These are phyloP conservation scores for Neopelma chrysocephalum DNA, from an alignment of 2,797 vertebrate species.

Conservation along the genomic window DNA sequence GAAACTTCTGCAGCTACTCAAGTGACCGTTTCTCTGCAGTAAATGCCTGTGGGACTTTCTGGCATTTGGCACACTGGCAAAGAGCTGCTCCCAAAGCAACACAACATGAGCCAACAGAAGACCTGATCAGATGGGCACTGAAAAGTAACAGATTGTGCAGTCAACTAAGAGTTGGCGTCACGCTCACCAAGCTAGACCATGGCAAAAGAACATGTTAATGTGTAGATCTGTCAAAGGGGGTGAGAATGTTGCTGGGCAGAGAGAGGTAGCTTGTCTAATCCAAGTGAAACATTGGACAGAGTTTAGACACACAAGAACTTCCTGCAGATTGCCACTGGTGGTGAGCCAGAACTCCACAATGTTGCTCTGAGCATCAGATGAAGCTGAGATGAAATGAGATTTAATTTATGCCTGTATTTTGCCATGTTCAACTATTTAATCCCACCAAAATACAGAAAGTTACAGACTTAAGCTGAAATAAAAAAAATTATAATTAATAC, in stretches of 20 bases:
- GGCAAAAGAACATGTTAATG: background rate
- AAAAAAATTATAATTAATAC: background rate
- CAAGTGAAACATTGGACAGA: background rate
- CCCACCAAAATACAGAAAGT: background rate
- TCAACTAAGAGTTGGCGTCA: background rate
- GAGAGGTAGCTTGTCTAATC: background rate
- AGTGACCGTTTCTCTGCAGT: background rate
- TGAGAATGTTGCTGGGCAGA: background rate
- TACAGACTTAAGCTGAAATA: background rate
- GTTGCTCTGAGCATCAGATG: background rate
- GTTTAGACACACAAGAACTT: background rate
- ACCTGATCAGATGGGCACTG: background rate
- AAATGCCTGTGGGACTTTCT: background rate
- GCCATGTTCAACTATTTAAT: background rate
- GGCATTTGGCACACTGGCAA: background rate
- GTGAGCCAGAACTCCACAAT: background rate
- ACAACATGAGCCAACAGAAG: accelerated
- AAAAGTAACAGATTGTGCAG: background rate
- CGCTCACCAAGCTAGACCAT: background rate
- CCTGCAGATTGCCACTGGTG: background rate
- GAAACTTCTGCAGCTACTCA: background rate
- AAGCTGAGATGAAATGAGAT: background rate
- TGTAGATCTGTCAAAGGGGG: background rate
- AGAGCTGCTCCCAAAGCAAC: background rate
- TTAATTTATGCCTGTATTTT: background rate